phyloP scores from a whole-genome alignment of 2,888 invertebrate species.

The Norana najaformis region DNA sequence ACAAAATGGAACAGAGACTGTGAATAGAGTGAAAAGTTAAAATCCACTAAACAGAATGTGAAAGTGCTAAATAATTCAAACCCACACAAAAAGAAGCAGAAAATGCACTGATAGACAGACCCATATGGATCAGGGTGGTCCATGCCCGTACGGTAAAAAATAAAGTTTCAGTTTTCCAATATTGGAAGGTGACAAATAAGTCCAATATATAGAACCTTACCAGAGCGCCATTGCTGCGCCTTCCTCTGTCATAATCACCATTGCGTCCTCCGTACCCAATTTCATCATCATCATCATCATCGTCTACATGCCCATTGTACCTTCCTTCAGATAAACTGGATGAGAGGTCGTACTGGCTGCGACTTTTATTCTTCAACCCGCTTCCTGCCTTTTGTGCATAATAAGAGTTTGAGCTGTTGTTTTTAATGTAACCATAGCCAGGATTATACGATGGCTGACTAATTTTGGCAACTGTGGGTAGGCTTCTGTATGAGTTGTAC shows the following conservation, averaged over 20 bases:
- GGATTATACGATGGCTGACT: background rate
- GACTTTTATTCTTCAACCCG: background rate
- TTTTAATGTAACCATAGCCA: background rate
- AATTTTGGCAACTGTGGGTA: background rate
- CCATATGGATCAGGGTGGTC: no score
- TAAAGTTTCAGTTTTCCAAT: background rate
- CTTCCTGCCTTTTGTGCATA: background rate
- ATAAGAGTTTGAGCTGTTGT: background rate
- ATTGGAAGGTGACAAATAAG: background rate
- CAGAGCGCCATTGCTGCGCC: background rate
- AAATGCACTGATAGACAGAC: no score
- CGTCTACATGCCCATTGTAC: background rate
- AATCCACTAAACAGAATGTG: background rate
- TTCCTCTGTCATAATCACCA: background rate
- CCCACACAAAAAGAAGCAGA: no score
- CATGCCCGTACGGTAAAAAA: no score
- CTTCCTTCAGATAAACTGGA: background rate
- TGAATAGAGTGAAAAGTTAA: background rate
- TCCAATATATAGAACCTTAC: background rate
- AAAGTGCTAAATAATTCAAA: background rate
- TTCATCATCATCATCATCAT: background rate
- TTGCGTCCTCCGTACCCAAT: background rate
- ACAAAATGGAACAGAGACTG: background rate
- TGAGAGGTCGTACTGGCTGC: constrained; percentile 15
- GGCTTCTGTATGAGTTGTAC: background rate